Conservation (phyloP, 2,888 invertebrate genomes). For the Trichogramma dendrolimi region DNA sequence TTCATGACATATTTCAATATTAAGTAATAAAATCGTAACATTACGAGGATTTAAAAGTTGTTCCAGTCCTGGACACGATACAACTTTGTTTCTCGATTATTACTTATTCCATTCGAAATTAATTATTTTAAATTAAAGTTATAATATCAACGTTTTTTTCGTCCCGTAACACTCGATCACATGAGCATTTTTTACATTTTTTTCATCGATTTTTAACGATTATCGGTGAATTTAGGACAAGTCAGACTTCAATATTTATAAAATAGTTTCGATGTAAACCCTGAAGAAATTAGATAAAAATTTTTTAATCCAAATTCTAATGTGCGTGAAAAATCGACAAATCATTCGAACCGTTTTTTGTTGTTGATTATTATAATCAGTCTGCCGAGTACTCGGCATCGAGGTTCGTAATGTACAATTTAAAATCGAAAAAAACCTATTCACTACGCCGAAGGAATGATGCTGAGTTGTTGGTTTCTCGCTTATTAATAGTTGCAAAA, state of each 20-base stretch:
- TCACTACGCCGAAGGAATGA: slow-evolving; percentile 35
- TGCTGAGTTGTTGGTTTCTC: not conserved
- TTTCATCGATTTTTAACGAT: not conserved
- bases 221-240: not conserved
- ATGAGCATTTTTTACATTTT: not conserved
- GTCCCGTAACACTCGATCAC: too few relatives aligned
- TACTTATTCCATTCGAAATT: too few relatives aligned
- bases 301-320: too few relatives aligned
- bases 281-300: not conserved
- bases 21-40: too few relatives aligned
- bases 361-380: slow-evolving; percentile 8
- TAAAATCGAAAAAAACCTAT: slow-evolving; percentile 39
- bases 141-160: too few relatives aligned
- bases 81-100: too few relatives aligned
- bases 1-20: too few relatives aligned
- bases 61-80: too few relatives aligned
- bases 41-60: too few relatives aligned
- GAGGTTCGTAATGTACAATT: slow-evolving; percentile 28
- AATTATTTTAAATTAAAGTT: too few relatives aligned
- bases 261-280: not conserved
- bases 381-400: slow-evolving; percentile 15
- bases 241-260: not conserved
- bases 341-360: slow-evolving; percentile 1
- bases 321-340: not conserved
- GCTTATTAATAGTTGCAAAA: not conserved